Evolutionary conservation across 2,888 invertebrate genomes (phyloP).

Genomic region (Sinhomidia bicolor): DNA sequence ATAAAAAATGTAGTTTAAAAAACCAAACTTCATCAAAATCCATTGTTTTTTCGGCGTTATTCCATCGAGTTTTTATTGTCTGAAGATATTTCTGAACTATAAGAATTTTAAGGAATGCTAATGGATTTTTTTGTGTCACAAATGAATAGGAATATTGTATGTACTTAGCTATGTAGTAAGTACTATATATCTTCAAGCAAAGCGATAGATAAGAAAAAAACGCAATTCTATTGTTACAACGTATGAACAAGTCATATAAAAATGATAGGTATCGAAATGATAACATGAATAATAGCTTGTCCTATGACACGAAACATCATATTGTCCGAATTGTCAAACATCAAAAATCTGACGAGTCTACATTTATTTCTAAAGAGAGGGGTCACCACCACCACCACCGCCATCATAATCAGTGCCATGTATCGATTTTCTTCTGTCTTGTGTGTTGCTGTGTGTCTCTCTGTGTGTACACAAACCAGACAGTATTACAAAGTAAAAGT

Average conservation of each 20-base stretch:
- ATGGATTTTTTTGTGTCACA: neutral
- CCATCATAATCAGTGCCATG: neutral
- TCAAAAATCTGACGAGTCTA: slow-evolving; percentile 29
- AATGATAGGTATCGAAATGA: slow-evolving; percentile 31
- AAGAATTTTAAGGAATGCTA: slow-evolving; percentile 8
- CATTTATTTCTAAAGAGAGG: slow-evolving; percentile 26
- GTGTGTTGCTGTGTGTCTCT: too few species aligned
- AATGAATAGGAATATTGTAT: too few species aligned
- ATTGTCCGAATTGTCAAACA: slow-evolving; percentile 58
- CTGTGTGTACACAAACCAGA: slow-evolving; percentile 26
- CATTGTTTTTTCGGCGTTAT: too few species aligned
- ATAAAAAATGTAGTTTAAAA: too few species aligned
- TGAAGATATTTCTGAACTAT: neutral
- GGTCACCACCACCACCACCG: too few species aligned
- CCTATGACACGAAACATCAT: slow-evolving; percentile 57
- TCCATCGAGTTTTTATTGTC: too few species aligned
- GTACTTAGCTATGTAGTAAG: too few species aligned
- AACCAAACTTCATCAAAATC: too few species aligned
- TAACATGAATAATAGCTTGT: slow-evolving; percentile 61
- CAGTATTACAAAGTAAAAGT: neutral
- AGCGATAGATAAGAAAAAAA: neutral
- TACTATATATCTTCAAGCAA: too few species aligned
- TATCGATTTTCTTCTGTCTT: slow-evolving; percentile 39
- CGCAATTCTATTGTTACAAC: neutral
- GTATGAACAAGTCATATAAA: slow-evolving; percentile 20